Conservation (phyloP, 1,140 invertebrate species). For the Oryzaephilus surinamensis region DNA sequence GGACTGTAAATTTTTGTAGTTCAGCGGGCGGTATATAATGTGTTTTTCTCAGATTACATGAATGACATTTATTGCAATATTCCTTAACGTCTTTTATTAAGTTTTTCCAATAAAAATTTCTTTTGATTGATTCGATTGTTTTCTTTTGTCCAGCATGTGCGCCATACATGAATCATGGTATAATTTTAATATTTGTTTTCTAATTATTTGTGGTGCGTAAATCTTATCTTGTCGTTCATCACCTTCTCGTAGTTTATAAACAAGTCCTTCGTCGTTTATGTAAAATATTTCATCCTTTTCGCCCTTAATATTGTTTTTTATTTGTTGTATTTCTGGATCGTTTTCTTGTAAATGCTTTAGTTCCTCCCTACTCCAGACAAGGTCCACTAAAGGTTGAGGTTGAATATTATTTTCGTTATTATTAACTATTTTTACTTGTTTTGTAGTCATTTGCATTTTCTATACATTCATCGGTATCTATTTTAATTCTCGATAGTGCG, state of each 20-base stretch:
- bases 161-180: not conserved
- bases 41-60: not conserved
- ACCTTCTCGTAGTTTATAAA: not conserved
- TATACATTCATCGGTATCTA: not conserved
- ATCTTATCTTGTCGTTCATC: not conserved
- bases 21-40: not conserved
- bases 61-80: not conserved
- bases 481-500: not conserved
- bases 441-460: not conserved
- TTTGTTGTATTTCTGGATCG: not conserved
- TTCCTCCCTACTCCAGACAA: not conserved
- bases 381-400: too few relatives aligned
- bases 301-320: too few relatives aligned
- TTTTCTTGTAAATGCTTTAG: not conserved
- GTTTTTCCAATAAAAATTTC: not conserved
- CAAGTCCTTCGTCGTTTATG: not conserved
- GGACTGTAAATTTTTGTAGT: not conserved
- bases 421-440: too few relatives aligned
- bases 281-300: not conserved
- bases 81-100: not conserved
- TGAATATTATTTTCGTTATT: too few relatives aligned
- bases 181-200: not conserved
- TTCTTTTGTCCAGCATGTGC: not conserved
- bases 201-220: not conserved
- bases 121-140: conserved; percentile 1